Percentiles rank a stretch among this genome's conserved stretches.
These are phyloP conservation scores for Aphaenogaster floridana DNA, from an alignment of 1,140 invertebrate genomes.

Conservation along the genomic window DNA sequence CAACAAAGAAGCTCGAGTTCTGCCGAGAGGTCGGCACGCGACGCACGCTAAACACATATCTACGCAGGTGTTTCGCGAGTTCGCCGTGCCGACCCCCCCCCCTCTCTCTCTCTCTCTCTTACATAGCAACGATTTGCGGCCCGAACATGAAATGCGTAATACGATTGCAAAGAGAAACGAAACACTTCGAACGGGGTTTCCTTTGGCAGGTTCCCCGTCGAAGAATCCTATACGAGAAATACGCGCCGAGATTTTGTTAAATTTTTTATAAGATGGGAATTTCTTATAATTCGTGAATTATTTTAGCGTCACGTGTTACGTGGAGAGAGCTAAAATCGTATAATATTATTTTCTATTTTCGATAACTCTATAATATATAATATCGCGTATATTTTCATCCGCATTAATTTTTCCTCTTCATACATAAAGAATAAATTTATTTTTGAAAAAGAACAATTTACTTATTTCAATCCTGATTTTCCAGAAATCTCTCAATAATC, in stretches of 20 bases:
- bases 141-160: conserved; percentile 39
- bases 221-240: neutral
- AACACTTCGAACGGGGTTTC: conserved; percentile 10
- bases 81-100: conserved; percentile 32
- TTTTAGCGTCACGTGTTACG: neutral
- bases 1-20: conserved; percentile 57
- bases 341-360: neutral
- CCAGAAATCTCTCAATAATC: neutral
- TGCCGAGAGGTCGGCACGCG: conserved; percentile 54
- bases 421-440: neutral
- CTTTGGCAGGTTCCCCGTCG: neutral
- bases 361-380: neutral
- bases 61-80: conserved; percentile 64
- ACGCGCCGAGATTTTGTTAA: neutral
- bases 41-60: conserved; percentile 61
- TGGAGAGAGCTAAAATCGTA: neutral
- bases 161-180: conserved; percentile 28
- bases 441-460: neutral
- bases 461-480: neutral
- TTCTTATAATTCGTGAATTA: neutral
- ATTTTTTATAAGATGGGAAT: conserved; percentile 4
- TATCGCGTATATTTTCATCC: neutral
- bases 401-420: neutral
- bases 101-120: neutral
- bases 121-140: conserved; percentile 51